These are phyloP conservation scores for Liposcelis brunnea DNA, from an alignment of 2,888 invertebrate genomes.

Conservation along the genomic window DNA sequence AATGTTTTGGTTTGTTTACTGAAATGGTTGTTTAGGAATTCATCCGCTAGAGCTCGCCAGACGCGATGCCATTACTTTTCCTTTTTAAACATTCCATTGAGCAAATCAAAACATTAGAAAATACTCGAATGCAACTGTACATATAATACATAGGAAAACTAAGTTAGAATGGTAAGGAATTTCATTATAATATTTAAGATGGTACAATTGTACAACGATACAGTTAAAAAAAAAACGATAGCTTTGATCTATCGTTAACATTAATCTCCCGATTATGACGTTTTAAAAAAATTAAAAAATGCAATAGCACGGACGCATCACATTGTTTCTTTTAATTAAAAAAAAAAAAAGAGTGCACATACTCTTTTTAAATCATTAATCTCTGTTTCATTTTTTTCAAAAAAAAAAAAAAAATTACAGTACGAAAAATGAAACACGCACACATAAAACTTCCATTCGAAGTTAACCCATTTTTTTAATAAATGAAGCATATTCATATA, in stretches of 20 bases:
- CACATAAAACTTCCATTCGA: too few species aligned
- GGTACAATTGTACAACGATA: not conserved
- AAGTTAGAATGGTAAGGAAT: slow-evolving; percentile 1
- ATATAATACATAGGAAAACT: slow-evolving; percentile 8
- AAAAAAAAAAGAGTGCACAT: too few species aligned
- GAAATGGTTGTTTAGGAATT: not conserved
- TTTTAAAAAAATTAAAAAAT: slow-evolving; percentile 1
- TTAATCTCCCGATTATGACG: slow-evolving; percentile 2
- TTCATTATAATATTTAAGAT: too few species aligned
- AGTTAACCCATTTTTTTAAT: too few species aligned
- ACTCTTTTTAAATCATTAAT: too few species aligned
- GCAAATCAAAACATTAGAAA: not conserved
- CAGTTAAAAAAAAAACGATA: not conserved
- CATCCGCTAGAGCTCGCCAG: not conserved
- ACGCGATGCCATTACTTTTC: too few species aligned
- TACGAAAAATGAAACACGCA: too few species aligned
- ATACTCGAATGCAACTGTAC: slow-evolving; percentile 8
- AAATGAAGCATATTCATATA: too few species aligned
- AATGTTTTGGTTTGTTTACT: not conserved
- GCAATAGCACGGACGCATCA: slow-evolving; percentile 5
- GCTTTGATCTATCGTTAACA: not conserved
- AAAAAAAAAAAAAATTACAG: too few species aligned
- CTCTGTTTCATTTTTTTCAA: too few species aligned
- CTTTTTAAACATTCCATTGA: too few species aligned
- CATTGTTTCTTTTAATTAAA: too few species aligned